phyloP scores from a whole-genome alignment of 2,797 vertebrate genomes.

The Sciaenops ocellatus region DNA sequence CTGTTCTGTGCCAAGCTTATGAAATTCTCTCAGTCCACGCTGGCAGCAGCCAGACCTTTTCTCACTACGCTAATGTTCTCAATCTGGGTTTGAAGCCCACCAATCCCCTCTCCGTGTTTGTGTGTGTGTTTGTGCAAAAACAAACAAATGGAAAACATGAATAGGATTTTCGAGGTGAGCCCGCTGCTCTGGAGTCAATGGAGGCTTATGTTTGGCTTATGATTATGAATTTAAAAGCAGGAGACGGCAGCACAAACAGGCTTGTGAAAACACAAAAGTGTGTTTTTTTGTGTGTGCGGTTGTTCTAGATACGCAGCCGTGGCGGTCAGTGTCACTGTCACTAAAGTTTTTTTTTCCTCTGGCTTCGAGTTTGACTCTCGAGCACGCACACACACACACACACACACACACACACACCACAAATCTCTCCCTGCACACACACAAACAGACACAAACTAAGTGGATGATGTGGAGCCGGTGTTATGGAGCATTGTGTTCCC shows the following conservation, averaged over 20 bases:
- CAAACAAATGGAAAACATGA: slow-evolving; percentile 57
- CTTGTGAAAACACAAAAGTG: slow-evolving; percentile 9
- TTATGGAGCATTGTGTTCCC: slow-evolving; percentile 37
- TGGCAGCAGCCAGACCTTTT: slow-evolving; percentile 46
- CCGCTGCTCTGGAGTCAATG: slow-evolving; percentile 49
- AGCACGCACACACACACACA: background rate
- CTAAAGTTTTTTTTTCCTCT: slow-evolving; percentile 31
- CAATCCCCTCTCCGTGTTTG: slow-evolving; percentile 34
- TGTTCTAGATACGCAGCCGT: background rate
- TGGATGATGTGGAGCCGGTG: slow-evolving; percentile 39
- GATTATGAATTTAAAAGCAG: slow-evolving; percentile 56
- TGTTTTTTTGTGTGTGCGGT: background rate
- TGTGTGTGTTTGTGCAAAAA: slow-evolving; percentile 27
- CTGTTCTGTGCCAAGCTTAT: slow-evolving; percentile 46
- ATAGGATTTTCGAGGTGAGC: slow-evolving; percentile 62
- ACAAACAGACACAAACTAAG: slow-evolving; percentile 1
- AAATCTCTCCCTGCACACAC: slow-evolving; percentile 5
- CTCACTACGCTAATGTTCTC: slow-evolving; percentile 61
- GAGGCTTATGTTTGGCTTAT: slow-evolving; percentile 58
- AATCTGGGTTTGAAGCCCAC: slow-evolving; percentile 52
- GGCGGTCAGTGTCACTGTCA: background rate
- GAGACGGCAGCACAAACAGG: slow-evolving; percentile 16
- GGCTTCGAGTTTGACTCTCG: background rate
- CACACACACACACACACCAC: background rate
- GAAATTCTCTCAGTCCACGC: slow-evolving; percentile 55